These are phyloP conservation scores for Calliphora vomitoria DNA, from an alignment of 2,888 invertebrate species.

Conservation along the genomic window DNA sequence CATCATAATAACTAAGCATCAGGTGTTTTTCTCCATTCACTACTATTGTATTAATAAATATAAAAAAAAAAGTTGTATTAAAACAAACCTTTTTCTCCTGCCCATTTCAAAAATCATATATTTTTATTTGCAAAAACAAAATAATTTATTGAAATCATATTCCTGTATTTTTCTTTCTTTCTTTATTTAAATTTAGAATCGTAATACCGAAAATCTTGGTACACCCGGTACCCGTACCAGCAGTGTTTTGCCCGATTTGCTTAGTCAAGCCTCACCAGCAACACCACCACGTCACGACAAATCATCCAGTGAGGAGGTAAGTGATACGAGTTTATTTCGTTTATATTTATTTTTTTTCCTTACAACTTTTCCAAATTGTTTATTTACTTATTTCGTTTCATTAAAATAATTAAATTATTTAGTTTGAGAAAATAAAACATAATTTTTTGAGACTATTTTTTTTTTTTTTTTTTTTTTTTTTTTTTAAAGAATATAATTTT, in stretches of 20 bases:
- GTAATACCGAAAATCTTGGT: constrained; percentile 85
- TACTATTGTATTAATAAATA: constrained; percentile 42
- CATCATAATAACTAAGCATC: constrained; percentile 32
- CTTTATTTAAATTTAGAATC: constrained; percentile 78
- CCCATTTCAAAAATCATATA: constrained; percentile 15
- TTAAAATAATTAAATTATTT: constrained; percentile 39
- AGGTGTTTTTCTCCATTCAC: constrained; percentile 66
- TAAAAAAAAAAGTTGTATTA: constrained; percentile 41
- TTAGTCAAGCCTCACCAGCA: constrained; percentile 94
- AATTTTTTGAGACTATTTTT: no score
- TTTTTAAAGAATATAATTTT: constrained; percentile 28
- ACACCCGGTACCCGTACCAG: constrained; percentile 92
- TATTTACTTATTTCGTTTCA: constrained; percentile 34
- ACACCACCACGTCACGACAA: constrained; percentile 96
- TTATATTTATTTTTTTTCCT: neutral
- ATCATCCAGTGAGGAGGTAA: constrained; percentile 97
- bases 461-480: neutral
- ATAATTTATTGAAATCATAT: constrained; percentile 25
- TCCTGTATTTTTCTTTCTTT: constrained; percentile 15
- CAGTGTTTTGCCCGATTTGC: constrained; percentile 97
- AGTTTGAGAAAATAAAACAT: constrained; percentile 22
- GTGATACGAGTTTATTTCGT: constrained; percentile 77
- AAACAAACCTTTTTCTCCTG: constrained; percentile 26
- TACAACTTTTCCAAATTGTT: constrained; percentile 27
- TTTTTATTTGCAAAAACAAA: neutral